Evolutionary conservation across 2,797 vertebrate species (phyloP), one percentile per base, ranked within the genome.

Genomic region (Enteromius fasciolatus): DNA sequence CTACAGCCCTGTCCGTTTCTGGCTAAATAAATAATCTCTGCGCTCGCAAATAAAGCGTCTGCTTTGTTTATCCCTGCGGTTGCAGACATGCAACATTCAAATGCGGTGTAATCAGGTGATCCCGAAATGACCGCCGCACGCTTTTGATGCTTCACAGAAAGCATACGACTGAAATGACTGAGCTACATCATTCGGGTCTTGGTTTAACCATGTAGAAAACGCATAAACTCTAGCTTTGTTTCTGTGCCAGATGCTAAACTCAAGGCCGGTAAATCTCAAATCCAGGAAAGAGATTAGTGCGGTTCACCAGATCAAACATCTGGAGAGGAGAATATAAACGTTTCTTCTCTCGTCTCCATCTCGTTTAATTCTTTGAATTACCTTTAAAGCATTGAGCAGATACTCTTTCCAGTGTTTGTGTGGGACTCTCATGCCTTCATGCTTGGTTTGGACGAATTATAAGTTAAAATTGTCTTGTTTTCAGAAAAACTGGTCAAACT

Each of bases 1-100:
- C 87, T 77, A 25, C 74, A 76, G 44, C 28, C 3, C 17, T 68
- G 15, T 82, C 12, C 36, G 8, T 18, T 28, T 28, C 18, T 68
- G 59, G 57, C 25, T 74, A 63, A 48, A 70, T 75, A 15, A 59
- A 25, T 17, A 31, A 80, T 33, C 50, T 69, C 39, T 80, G 67
- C 10, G n/a, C 64, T 79, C 11, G 12, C 50, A 74, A 74, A 57
- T 69, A 25, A 41, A 79, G 77, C 66, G 0, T 48, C 11, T 61
- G 28, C 54, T 73, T 73, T 73, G 79, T 81, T 81, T 81, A 81
- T 63, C 57, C 68, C 44, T 46, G 61, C 54, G 14, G 50, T 78
- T 41, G 5, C 39, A 48, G 28, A 64, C 66, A 72, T 50, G 68
- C 54, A 77, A 59, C 81, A 77, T 59, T 46, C 18, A 70, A 80